Conservation (phyloP, 2,797 vertebrate species). For the Sebastes vulpes region DNA sequence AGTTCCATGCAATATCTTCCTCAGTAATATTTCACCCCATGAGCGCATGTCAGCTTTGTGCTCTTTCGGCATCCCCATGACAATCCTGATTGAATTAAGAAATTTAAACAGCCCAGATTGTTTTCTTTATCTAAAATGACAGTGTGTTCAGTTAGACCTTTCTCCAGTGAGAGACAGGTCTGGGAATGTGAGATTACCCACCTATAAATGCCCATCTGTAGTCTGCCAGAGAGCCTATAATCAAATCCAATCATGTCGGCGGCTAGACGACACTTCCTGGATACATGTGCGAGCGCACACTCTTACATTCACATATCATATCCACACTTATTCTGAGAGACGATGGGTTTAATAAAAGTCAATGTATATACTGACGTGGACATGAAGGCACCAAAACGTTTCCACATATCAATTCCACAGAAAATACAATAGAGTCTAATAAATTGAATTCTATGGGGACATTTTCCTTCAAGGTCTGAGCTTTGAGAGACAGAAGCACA, state of each 20-base stretch:
- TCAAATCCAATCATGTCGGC: conserved; percentile 34
- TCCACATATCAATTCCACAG: not conserved
- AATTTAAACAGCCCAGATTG: not conserved
- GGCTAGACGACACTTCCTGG: not conserved
- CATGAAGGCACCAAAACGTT: not conserved
- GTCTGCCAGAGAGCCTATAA: conserved; percentile 29
- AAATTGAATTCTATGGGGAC: not conserved
- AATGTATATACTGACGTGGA: not conserved
- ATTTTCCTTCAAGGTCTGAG: conserved; percentile 11
- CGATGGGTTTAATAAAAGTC: conserved; percentile 13
- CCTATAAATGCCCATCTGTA: conserved; percentile 5
- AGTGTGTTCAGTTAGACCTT: not conserved
- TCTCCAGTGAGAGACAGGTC: not conserved
- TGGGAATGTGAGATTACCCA: conserved; percentile 28
- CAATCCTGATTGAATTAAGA: conserved; percentile 14
- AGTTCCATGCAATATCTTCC: not conserved
- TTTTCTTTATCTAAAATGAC: conserved; percentile 18
- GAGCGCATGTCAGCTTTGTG: conserved; percentile 1
- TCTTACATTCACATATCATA: not conserved
- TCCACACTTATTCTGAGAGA: not conserved
- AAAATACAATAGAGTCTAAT: conserved; percentile 4
- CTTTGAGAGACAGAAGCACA: conserved; percentile 19
- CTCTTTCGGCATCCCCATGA: not conserved
- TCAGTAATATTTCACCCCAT: not conserved
- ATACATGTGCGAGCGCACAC: not conserved